These are phyloP conservation scores for Nothocercus nigrocapillus DNA, from an alignment of 2,113 vertebrate species.

Conservation along the genomic window DNA sequence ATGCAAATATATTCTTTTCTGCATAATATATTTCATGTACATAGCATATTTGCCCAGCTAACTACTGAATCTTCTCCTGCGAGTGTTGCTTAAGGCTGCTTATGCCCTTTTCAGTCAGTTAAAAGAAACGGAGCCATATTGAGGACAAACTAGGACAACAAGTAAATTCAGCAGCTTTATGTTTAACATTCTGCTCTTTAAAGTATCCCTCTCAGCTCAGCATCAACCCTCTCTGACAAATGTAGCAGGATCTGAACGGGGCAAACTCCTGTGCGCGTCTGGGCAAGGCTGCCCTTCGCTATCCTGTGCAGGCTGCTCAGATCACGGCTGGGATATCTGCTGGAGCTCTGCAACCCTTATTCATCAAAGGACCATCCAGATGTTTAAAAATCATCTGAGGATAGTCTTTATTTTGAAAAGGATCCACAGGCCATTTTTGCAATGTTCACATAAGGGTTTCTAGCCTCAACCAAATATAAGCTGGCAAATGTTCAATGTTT, in stretches of 20 bases:
- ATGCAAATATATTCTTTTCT: background rate
- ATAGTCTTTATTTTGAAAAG: background rate
- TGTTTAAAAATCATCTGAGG: background rate
- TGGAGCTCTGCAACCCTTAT: background rate
- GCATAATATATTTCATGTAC: background rate
- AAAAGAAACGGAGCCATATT: background rate
- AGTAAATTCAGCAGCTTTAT: background rate
- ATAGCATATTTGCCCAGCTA: background rate
- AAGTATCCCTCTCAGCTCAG: background rate
- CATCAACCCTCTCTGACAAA: background rate
- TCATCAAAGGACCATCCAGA: background rate
- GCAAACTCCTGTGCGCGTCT: background rate
- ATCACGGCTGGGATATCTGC: background rate
- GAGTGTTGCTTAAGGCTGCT: background rate
- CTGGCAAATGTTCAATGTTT: background rate
- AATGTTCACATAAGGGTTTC: rapidly evolving
- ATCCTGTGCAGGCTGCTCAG: background rate
- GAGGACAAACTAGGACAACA: background rate
- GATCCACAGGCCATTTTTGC: background rate
- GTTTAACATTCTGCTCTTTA: background rate
- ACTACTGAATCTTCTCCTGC: background rate
- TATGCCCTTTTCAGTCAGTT: background rate
- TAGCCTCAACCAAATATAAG: background rate
- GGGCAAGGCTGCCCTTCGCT: background rate
- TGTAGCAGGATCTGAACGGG: background rate